Conservation (phyloP, 2,888 invertebrate species). For the Argyra leucocephala region DNA sequence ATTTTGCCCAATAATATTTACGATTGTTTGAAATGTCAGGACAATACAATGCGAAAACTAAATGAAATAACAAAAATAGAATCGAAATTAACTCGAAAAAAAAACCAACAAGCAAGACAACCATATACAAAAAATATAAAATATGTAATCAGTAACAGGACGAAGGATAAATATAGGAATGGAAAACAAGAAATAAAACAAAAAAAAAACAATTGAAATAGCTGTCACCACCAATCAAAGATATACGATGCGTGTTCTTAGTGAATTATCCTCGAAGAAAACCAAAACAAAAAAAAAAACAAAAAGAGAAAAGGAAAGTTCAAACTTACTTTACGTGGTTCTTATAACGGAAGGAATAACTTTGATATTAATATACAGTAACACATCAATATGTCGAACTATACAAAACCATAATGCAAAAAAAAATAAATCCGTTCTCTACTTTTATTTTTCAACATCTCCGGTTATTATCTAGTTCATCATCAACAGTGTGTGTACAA, state of each 20-base stretch:
- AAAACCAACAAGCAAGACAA: neutral
- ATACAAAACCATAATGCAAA: too few species aligned
- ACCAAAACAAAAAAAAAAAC: neutral
- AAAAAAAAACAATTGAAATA: neutral
- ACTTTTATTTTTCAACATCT: too few species aligned
- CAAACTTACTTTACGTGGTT: neutral
- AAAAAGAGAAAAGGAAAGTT: neutral
- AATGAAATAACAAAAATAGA: neutral
- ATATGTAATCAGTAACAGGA: neutral
- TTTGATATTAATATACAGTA: too few species aligned
- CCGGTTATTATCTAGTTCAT: too few species aligned
- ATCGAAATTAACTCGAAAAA: neutral
- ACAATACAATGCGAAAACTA: constrained; percentile 1
- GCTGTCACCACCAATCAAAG: constrained; percentile 6
- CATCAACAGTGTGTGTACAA: too few species aligned
- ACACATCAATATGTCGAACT: too few species aligned
- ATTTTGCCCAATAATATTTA: constrained; percentile 1
- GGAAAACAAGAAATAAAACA: too few species aligned
- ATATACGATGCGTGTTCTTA: neutral
- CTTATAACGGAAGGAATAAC: too few species aligned
- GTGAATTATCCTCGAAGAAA: neutral
- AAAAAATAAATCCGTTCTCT: too few species aligned
- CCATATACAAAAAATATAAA: neutral
- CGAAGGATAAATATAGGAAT: neutral
- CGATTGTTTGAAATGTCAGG: neutral